Conservation (phyloP, 2,888 invertebrate species). For the Lithophane leautieri region DNA sequence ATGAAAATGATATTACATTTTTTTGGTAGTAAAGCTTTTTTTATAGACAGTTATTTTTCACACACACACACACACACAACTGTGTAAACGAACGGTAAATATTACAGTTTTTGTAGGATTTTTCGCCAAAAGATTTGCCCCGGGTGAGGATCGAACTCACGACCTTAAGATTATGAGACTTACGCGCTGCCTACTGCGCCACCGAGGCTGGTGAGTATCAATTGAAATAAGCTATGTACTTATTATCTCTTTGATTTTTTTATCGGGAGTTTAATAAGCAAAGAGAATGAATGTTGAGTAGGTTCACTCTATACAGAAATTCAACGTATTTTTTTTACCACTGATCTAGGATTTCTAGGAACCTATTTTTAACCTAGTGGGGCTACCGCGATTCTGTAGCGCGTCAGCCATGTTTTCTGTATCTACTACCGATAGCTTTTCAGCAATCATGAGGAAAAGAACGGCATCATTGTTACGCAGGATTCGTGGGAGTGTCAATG, state of each 20-base stretch:
- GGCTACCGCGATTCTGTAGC: too few relatives aligned
- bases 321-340: background rate
- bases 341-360: too few relatives aligned
- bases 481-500: too few relatives aligned
- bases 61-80: background rate
- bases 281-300: background rate
- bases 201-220: constrained; percentile 90
- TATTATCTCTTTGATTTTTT: background rate
- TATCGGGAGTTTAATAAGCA: background rate
- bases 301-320: background rate
- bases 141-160: constrained; percentile 76
- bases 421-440: too few relatives aligned
- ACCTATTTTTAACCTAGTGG: too few relatives aligned
- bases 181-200: constrained; percentile 97
- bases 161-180: constrained; percentile 98
- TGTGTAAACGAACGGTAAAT: background rate
- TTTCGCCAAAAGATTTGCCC: background rate
- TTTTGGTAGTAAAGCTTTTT: too few relatives aligned
- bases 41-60: background rate
- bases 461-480: too few relatives aligned
- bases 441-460: too few relatives aligned
- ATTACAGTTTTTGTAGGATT: background rate
- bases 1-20: background rate
- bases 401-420: too few relatives aligned
- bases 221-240: background rate